Percentiles rank a stretch among this genome's conserved stretches.
Conservation (phyloP, 2,888 invertebrate species). For the Thalpophila matura region DNA sequence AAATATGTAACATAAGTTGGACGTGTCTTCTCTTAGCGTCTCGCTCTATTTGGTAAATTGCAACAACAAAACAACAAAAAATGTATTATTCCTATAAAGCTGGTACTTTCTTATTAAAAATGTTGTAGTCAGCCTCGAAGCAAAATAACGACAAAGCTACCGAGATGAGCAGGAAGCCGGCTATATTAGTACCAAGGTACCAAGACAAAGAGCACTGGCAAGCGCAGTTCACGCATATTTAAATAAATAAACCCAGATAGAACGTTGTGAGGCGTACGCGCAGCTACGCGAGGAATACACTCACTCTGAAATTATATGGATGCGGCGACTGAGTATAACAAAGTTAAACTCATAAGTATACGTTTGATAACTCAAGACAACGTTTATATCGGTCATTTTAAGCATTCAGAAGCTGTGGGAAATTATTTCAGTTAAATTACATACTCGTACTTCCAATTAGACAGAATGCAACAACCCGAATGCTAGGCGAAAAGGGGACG, state of each 20-base stretch:
- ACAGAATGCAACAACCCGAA: no score
- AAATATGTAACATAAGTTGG: slow-evolving; percentile 42
- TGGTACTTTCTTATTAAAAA: slow-evolving; percentile 47
- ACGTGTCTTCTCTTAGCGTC: slow-evolving; percentile 33
- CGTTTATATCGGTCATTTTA: no score
- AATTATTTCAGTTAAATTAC: neutral
- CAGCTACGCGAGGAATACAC: slow-evolving; percentile 52
- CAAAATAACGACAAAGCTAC: slow-evolving; percentile 60
- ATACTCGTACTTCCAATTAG: neutral
- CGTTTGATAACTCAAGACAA: neutral
- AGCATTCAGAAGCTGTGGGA: neutral
- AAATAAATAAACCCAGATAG: slow-evolving; percentile 85
- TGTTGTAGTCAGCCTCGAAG: slow-evolving; percentile 33
- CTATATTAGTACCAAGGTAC: slow-evolving; percentile 76
- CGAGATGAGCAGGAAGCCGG: slow-evolving; percentile 76
- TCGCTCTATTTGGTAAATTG: slow-evolving; percentile 51
- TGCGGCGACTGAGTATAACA: slow-evolving; percentile 33
- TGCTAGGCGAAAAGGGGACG: no score
- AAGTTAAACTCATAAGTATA: neutral
- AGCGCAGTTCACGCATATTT: slow-evolving; percentile 85
- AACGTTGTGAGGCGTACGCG: slow-evolving; percentile 73
- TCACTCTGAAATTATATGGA: slow-evolving; percentile 46
- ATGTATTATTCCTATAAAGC: slow-evolving; percentile 19
- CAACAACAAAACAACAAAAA: slow-evolving; percentile 31
- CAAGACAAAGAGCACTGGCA: slow-evolving; percentile 81